Evolutionary conservation across 2,888 invertebrate species (phyloP).

Genomic region (Lepeophtheirus nordmannii): DNA sequence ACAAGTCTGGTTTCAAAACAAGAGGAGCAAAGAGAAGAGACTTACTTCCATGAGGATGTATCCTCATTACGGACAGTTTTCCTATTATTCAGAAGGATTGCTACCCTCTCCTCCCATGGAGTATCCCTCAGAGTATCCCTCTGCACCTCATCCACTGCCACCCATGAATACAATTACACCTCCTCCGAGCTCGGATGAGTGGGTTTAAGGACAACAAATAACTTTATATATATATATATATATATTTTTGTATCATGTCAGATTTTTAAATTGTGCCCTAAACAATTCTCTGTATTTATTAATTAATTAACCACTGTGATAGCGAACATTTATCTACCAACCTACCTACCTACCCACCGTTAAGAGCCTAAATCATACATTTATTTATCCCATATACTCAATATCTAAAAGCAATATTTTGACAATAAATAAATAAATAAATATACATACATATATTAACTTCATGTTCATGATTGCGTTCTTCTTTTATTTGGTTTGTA

Average conservation of each 20-base stretch:
- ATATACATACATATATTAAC: no score
- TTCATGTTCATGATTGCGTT: no score
- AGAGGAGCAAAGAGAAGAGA: background rate
- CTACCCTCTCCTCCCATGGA: background rate
- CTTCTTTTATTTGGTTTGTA: no score
- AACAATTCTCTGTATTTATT: no score
- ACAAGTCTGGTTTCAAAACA: constrained; percentile 3
- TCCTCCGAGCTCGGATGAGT: background rate
- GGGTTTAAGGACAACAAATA: background rate
- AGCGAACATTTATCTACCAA: no score
- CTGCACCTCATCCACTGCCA: background rate
- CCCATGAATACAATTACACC: background rate
- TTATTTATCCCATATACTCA: no score
- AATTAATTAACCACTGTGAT: no score
- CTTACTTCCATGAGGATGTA: background rate
- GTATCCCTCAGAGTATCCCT: background rate
- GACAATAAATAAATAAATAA: no score
- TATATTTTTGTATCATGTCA: background rate
- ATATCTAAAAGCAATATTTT: no score
- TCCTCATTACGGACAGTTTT: background rate
- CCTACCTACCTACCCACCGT: no score
- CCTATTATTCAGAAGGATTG: background rate
- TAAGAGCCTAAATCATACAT: no score
- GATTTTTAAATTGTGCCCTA: no score
- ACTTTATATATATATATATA: background rate